Evolutionary conservation across 2,797 vertebrate genomes (phyloP).

Genomic region (Gambusia yucatana): DNA sequence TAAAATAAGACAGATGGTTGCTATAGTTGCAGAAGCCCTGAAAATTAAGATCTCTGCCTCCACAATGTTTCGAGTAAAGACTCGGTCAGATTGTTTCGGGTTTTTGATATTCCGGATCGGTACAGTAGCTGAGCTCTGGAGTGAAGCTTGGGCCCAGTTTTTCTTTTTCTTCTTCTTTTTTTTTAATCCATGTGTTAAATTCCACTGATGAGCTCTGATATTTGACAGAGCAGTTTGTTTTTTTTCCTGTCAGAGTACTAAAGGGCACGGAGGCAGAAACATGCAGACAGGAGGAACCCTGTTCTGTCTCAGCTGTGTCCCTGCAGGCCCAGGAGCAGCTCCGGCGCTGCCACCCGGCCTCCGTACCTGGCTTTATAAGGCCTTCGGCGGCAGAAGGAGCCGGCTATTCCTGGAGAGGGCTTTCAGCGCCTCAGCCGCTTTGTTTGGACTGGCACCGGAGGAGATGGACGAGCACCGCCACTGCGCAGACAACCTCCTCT

Average conservation of each 20-base stretch:
- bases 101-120: background rate
- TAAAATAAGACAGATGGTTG: background rate
- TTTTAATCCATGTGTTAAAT: background rate
- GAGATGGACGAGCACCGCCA: slow-evolving; percentile 49
- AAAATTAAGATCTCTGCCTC: background rate
- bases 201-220: slow-evolving; percentile 47
- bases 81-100: background rate
- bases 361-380: slow-evolving; percentile 78
- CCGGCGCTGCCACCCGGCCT: slow-evolving; percentile 61
- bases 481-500: slow-evolving; percentile 26
- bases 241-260: slow-evolving; percentile 46
- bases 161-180: background rate
- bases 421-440: slow-evolving; percentile 47
- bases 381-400: slow-evolving; percentile 52
- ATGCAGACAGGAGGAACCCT: slow-evolving; percentile 40
- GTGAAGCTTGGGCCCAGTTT: background rate
- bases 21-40: background rate
- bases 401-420: slow-evolving; percentile 68
- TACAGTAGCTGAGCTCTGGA: background rate
- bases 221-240: slow-evolving; percentile 42
- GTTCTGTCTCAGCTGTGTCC: slow-evolving; percentile 52
- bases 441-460: slow-evolving; percentile 69
- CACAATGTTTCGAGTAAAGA: background rate
- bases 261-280: slow-evolving; percentile 38
- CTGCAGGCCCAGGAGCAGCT: slow-evolving; percentile 41